Evolutionary conservation across 2,113 vertebrate species (phyloP), one percentile per base, ranked within the genome.

Genomic region (Amblyornis subalaris): DNA sequence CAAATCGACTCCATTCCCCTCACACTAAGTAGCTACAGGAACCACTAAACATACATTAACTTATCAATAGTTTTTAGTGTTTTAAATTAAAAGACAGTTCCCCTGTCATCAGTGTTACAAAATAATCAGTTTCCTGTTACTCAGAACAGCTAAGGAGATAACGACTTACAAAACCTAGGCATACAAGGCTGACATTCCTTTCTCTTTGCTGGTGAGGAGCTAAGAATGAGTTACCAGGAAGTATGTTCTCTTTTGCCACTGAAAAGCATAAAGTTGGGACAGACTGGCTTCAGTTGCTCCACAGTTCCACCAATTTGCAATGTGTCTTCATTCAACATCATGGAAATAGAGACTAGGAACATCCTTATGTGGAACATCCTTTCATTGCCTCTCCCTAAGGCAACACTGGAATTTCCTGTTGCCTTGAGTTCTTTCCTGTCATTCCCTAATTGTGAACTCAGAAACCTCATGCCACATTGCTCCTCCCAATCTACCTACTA

Each of bases 401-500:
- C 38, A 71, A 75, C 23, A 57, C n/a, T 36, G 45, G 48, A 83
- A 75, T 22, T 8, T 79, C 18, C 28, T 0, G 0, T 1, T 79
- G 24, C 31, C 29, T 88, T 54, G 35, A 73, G 44, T n/a, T 84
- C 42, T 53, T 40, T 61, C 26, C 67, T 42, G n/a, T 80, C 26
- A 33, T 31, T 62, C 19, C 47, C 29, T n/a, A 47, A 57, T 5
- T 4, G 9, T n/a, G 62, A 79, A 48, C 21, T 57, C 26, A 24
- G 71, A 86, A 82, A 74, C 9, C 15, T 82, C 36, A 23, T 29
- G 64, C 12, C 35, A 76, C 35, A 23, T 13, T 73, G 48, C 10
- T 50, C 29, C 23, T 82, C 33, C 20, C 35, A 67, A 10, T 22
- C 19, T 26, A 86, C 47, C 33, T 54, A 29, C 15, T 54, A 60